A percentile compares a stretch with the other conserved stretches of the same genome.
phyloP scores from a whole-genome alignment of 2,113 vertebrate genomes.

The Eira barbara region DNA sequence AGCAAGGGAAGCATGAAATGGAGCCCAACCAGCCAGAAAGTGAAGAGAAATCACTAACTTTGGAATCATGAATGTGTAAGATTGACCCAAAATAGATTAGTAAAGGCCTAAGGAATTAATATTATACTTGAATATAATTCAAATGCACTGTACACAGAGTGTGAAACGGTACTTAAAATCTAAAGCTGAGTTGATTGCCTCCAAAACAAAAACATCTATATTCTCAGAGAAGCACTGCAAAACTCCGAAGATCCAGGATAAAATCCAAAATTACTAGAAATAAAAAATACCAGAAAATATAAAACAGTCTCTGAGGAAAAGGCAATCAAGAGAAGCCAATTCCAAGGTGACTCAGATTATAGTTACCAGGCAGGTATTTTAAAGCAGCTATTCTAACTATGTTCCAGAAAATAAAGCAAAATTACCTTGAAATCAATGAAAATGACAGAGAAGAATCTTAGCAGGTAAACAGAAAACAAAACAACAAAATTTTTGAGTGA shows the following conservation, averaged over 20 bases:
- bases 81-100: background rate
- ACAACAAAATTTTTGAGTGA: background rate
- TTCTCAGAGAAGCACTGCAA: background rate
- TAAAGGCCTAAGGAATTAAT: background rate
- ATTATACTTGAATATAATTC: background rate
- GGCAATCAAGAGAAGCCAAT: background rate
- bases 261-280: constrained; percentile 27
- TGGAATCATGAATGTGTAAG: background rate
- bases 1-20: background rate
- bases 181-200: background rate
- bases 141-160: background rate
- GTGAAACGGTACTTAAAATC: background rate
- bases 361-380: background rate
- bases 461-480: background rate
- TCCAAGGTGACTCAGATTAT: background rate
- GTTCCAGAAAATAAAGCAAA: background rate
- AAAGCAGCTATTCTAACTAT: background rate
- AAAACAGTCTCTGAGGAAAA: background rate
- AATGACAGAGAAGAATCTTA: background rate
- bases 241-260: background rate
- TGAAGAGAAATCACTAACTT: background rate
- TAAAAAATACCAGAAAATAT: background rate
- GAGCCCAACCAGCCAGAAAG: background rate
- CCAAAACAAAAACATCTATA: background rate
- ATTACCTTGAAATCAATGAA: background rate